A percentile compares a stretch with the other conserved stretches of the same genome.
phyloP scores from a whole-genome alignment of 1,140 invertebrate species.

The Antheraea pernyi region DNA sequence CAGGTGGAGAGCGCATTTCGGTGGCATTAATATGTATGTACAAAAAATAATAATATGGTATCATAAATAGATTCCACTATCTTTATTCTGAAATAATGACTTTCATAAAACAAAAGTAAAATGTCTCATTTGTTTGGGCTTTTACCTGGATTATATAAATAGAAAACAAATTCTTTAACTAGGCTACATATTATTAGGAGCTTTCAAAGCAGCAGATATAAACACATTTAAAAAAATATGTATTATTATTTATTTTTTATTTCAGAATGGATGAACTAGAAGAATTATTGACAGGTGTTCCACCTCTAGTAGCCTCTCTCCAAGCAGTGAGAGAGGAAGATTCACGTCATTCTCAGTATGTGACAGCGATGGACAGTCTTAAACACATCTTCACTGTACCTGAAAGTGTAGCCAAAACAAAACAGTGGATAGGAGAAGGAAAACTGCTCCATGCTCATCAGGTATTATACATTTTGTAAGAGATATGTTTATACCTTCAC shows the following conservation, averaged over 20 bases:
- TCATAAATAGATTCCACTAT: too few species aligned
- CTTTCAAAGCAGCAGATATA: too few species aligned
- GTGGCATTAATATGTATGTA: too few species aligned
- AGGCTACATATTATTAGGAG: too few species aligned
- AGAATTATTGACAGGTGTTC: conserved; percentile 63
- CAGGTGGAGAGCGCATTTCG: too few species aligned
- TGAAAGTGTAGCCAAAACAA: conserved; percentile 96
- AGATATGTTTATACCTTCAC: not conserved
- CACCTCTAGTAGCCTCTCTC: conserved; percentile 86
- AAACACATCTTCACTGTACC: conserved; percentile 99
- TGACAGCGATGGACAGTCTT: conserved; percentile 98
- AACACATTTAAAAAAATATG: not conserved
- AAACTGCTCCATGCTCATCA: conserved; percentile 97
- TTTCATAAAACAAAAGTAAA: too few species aligned
- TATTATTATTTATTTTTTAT: conserved; percentile 3
- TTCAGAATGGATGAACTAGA: conserved; percentile 73
- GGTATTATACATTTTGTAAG: conserved; percentile 51
- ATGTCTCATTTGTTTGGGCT: too few species aligned
- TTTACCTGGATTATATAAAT: too few species aligned
- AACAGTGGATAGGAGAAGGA: conserved; percentile 96
- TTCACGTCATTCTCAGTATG: conserved; percentile 95
- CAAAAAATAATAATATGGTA: too few species aligned
- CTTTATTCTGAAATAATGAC: too few species aligned
- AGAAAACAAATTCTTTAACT: too few species aligned
- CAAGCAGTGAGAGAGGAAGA: conserved; percentile 95